Percentiles rank a stretch among this genome's conserved stretches.
Conservation (phyloP, 2,888 invertebrate species). For the Drosophila imparisetae region DNA sequence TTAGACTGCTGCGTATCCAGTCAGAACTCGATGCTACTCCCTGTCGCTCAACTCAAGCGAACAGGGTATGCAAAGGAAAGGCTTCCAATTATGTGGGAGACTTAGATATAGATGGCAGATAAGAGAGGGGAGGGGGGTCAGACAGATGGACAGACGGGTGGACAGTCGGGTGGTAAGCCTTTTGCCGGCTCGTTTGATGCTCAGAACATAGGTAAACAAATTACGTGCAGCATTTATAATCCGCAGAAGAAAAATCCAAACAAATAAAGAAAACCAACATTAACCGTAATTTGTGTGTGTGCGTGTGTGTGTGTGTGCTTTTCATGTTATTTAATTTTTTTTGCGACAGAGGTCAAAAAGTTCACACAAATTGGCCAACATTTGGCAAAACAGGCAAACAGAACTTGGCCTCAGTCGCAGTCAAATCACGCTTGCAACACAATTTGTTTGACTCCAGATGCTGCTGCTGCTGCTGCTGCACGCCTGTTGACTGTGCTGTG, state of each 20-base stretch:
- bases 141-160: slow-evolving; percentile 3
- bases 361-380: slow-evolving; percentile 21
- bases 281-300: neutral
- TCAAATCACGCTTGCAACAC: slow-evolving; percentile 29
- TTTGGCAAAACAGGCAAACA: slow-evolving; percentile 23
- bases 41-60: too few relatives aligned
- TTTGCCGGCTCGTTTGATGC: slow-evolving; percentile 59
- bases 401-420: slow-evolving; percentile 24
- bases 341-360: slow-evolving; percentile 2
- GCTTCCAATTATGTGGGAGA: slow-evolving; percentile 41
- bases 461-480: slow-evolving; percentile 19
- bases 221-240: slow-evolving; percentile 71
- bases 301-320: neutral
- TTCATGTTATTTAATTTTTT: neutral
- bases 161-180: slow-evolving; percentile 50
- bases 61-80: slow-evolving; percentile 26
- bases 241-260: slow-evolving; percentile 14
- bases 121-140: neutral
- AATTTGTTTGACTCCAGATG: slow-evolving; percentile 13
- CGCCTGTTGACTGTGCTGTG: slow-evolving; percentile 22
- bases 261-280: slow-evolving; percentile 18
- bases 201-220: slow-evolving; percentile 61
- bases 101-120: neutral
- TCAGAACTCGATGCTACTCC: neutral
- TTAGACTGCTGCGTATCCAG: neutral